phyloP scores from a whole-genome alignment of 2,797 vertebrate genomes.

The Rachycentron canadum region DNA sequence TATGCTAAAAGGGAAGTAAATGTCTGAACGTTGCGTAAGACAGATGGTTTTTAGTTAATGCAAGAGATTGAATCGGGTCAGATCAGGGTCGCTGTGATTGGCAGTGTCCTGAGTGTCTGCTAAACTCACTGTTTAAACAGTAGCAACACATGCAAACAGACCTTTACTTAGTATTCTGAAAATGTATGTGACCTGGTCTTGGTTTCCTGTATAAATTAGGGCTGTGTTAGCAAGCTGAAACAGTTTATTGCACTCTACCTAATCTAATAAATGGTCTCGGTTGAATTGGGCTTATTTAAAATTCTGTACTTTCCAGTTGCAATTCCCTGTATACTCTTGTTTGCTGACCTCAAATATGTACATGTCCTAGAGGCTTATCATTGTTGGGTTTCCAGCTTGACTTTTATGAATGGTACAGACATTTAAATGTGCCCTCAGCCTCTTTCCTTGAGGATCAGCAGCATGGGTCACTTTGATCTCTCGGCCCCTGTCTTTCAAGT shows the following conservation, averaged over 20 bases:
- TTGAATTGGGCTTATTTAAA: conserved; percentile 32
- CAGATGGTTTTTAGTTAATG: conserved; percentile 37
- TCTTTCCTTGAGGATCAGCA: conserved; percentile 51
- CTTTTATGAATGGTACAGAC: conserved; percentile 39
- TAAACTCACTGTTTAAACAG: conserved; percentile 20
- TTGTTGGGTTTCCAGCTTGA: conserved; percentile 42
- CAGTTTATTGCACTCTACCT: background rate
- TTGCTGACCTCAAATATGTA: conserved; percentile 57
- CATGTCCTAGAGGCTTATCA: conserved; percentile 41
- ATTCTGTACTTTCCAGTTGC: conserved; percentile 43
- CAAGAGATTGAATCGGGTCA: conserved; percentile 48
- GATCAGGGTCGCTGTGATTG: conserved; percentile 39
- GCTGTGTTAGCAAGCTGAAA: conserved; percentile 27
- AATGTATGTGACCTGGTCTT: background rate
- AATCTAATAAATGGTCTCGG: conserved; percentile 16
- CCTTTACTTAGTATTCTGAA: background rate
- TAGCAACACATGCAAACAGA: background rate
- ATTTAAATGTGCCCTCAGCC: conserved; percentile 55
- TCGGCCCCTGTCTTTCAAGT: conserved; percentile 58
- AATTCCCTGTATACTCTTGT: conserved; percentile 57
- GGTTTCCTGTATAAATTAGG: conserved; percentile 1
- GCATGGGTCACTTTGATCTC: conserved; percentile 68
- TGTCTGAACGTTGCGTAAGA: conserved; percentile 34
- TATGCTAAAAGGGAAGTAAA: conserved; percentile 7
- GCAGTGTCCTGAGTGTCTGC: conserved; percentile 28